Percentiles rank a stretch among this genome's conserved stretches.
phyloP scores from a whole-genome alignment of 2,797 vertebrate genomes.

The Eurystomus glaucurus region DNA sequence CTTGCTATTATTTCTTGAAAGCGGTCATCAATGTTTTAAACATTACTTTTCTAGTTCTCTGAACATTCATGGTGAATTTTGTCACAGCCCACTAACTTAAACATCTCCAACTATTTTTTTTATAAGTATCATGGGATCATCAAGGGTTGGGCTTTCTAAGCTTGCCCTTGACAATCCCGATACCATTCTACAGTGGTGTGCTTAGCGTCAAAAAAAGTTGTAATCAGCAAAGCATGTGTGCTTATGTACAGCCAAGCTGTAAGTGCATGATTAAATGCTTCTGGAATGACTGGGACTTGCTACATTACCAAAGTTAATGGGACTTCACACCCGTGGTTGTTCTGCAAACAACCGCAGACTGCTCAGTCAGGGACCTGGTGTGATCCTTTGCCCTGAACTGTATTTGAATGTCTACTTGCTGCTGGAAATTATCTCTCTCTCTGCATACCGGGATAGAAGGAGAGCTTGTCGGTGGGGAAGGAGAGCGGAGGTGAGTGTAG shows the following conservation, averaged over 20 bases:
- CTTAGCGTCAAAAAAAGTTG: slow-evolving; percentile 23
- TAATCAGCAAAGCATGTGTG: background rate
- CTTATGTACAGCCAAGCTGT: background rate
- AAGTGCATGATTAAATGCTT: background rate
- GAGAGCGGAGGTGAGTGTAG: background rate
- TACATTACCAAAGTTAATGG: background rate
- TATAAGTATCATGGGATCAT: background rate
- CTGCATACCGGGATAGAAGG: fast-evolving
- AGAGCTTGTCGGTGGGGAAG: background rate
- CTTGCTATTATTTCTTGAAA: background rate
- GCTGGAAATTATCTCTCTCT: background rate
- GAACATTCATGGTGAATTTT: background rate
- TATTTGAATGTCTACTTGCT: background rate
- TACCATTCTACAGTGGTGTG: background rate
- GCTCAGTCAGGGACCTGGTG: background rate
- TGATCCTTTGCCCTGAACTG: background rate
- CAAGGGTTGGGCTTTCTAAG: background rate
- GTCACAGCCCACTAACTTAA: background rate
- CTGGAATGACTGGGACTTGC: background rate
- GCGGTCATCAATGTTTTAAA: background rate
- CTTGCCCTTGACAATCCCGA: background rate
- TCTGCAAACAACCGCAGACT: background rate
- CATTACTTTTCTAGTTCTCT: background rate
- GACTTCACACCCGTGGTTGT: background rate
- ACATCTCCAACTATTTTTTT: background rate